phyloP scores from a whole-genome alignment of 2,113 vertebrate genomes.

The Cavia porcellus region DNA sequence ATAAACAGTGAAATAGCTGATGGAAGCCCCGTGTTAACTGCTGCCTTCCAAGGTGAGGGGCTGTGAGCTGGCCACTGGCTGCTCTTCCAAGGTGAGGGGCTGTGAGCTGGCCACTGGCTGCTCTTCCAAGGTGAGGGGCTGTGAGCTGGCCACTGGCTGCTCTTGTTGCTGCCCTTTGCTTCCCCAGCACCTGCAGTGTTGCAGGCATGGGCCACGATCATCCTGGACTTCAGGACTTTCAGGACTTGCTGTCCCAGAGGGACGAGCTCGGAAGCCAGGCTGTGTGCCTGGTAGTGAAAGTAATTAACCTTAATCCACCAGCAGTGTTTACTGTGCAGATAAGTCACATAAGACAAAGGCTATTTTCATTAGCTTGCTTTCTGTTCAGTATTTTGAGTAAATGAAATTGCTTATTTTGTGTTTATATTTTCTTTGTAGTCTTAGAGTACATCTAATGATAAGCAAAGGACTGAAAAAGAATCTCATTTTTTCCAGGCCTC shows the following conservation, averaged over 20 bases:
- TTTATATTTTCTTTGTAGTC: constrained; percentile 12
- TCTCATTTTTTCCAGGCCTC: background rate
- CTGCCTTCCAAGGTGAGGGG: background rate
- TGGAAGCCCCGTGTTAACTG: background rate
- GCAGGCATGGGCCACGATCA: background rate
- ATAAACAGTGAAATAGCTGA: background rate
- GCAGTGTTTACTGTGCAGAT: background rate
- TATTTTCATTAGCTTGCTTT: background rate
- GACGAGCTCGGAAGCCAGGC: background rate
- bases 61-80: too few relatives aligned
- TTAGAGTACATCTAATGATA: background rate
- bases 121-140: background rate
- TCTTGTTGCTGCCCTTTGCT: background rate
- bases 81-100: background rate
- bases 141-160: too few relatives aligned
- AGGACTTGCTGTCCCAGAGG: background rate
- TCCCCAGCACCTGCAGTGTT: background rate
- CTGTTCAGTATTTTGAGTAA: background rate
- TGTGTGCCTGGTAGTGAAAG: background rate
- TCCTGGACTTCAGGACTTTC: background rate
- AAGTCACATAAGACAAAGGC: background rate
- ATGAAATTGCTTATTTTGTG: constrained; percentile 24
- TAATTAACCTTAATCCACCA: background rate
- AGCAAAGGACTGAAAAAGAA: background rate
- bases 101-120: background rate